These are phyloP conservation scores for Saccostrea cuccullata DNA, from an alignment of 1,140 invertebrate species.

Conservation along the genomic window DNA sequence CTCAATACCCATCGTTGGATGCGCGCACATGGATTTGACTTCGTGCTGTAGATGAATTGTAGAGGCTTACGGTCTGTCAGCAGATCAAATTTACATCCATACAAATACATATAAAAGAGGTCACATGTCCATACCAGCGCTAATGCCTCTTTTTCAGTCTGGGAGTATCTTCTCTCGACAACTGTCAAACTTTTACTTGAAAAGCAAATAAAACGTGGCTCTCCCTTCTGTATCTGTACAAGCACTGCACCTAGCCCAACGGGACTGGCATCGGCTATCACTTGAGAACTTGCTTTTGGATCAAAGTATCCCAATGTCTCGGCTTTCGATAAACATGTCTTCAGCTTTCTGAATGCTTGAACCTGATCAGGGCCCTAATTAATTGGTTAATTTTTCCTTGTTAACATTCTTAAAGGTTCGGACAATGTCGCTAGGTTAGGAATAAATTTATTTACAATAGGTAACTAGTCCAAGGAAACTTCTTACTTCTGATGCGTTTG, in stretches of 20 bases:
- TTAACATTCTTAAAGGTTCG: slow-evolving; percentile 47
- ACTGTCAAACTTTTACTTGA: slow-evolving; percentile 49
- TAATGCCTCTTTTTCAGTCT: slow-evolving; percentile 68
- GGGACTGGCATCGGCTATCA: slow-evolving; percentile 47
- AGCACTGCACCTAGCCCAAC: slow-evolving; percentile 46
- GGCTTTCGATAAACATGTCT: too few species aligned
- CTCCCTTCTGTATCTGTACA: slow-evolving; percentile 34
- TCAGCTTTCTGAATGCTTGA: too few species aligned
- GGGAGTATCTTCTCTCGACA: slow-evolving; percentile 61
- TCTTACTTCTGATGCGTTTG: slow-evolving; percentile 45
- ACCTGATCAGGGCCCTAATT: too few species aligned
- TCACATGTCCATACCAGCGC: slow-evolving; percentile 74
- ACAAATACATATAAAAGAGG: slow-evolving; percentile 67
- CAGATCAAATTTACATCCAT: slow-evolving; percentile 64
- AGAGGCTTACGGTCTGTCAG: slow-evolving; percentile 75
- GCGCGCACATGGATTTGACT: slow-evolving; percentile 38
- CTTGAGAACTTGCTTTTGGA: slow-evolving; percentile 13
- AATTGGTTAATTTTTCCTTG: slow-evolving; percentile 35
- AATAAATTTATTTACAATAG: slow-evolving; percentile 47
- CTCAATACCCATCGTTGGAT: background rate
- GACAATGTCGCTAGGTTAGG: slow-evolving; percentile 50
- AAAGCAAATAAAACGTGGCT: slow-evolving; percentile 58
- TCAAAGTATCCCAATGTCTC: too few species aligned
- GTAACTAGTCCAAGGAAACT: slow-evolving; percentile 59
- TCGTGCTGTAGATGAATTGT: slow-evolving; percentile 43